These are phyloP conservation scores for Eriocheir sinensis DNA, from an alignment of 1,140 invertebrate species.

Conservation along the genomic window DNA sequence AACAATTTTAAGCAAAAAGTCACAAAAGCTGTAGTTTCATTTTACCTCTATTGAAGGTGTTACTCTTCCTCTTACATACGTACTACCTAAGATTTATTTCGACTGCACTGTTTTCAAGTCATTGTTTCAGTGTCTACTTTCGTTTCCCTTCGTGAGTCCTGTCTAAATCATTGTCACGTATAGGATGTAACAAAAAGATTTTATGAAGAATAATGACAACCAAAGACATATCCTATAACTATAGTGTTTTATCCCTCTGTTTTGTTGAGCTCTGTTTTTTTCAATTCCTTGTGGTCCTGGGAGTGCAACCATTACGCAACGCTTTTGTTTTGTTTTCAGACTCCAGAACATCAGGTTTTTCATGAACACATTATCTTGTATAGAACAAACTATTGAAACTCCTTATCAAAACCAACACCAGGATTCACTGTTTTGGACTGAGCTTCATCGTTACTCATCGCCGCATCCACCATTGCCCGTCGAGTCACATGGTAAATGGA, in stretches of 20 bases:
- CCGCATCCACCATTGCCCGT: no score
- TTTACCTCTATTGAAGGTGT: constrained; percentile 69
- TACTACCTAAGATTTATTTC: constrained; percentile 51
- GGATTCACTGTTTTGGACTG: background rate
- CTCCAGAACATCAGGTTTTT: background rate
- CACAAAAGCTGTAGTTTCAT: constrained; percentile 77
- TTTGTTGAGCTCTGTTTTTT: constrained; percentile 23
- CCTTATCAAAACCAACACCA: background rate
- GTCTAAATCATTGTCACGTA: constrained; percentile 70
- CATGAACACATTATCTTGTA: background rate
- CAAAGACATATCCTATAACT: constrained; percentile 72
- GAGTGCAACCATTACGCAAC: background rate
- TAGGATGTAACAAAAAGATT: constrained; percentile 73
- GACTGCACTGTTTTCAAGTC: constrained; percentile 51
- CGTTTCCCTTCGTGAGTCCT: constrained; percentile 49
- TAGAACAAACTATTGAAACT: background rate
- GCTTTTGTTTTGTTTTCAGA: background rate
- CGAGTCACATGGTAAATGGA: no score
- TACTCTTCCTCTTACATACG: constrained; percentile 56
- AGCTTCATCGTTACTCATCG: background rate
- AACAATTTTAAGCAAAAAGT: constrained; percentile 79
- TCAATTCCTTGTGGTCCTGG: background rate
- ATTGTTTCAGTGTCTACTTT: constrained; percentile 62
- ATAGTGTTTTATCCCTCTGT: constrained; percentile 70
- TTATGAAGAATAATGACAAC: constrained; percentile 74